Evolutionary conservation across 1,140 invertebrate species (phyloP).

Genomic region (Diuraphis noxia): DNA sequence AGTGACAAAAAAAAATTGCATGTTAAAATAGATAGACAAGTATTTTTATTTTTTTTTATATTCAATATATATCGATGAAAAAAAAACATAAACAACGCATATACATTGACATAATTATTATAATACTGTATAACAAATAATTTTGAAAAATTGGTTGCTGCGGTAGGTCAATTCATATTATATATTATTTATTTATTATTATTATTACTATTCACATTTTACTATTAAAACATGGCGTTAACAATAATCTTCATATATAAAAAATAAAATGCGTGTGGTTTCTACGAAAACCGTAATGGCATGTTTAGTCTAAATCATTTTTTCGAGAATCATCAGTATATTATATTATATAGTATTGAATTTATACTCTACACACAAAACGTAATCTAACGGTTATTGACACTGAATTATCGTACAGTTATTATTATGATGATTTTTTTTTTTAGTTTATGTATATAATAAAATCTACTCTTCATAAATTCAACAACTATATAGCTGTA

Average conservation of each 20-base stretch:
- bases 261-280: slow-evolving; percentile 4
- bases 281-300: slow-evolving; percentile 27
- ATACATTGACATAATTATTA: not conserved
- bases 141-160: slow-evolving; percentile 12
- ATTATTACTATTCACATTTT: not conserved
- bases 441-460: slow-evolving; percentile 6
- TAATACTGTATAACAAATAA: not conserved
- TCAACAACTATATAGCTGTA: not conserved
- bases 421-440: not conserved
- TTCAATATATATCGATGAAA: not conserved
- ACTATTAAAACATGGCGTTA: slow-evolving; percentile 32
- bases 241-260: slow-evolving; percentile 16
- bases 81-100: not conserved
- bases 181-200: not conserved
- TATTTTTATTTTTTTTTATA: not conserved
- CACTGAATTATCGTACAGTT: not conserved
- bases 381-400: not conserved
- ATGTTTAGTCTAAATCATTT: slow-evolving; percentile 37
- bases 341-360: not conserved
- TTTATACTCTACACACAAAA: not conserved
- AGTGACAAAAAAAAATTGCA: not conserved
- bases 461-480: not conserved
- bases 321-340: slow-evolving; percentile 40
- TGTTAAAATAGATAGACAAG: not conserved
- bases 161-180: slow-evolving; percentile 2